These are phyloP conservation scores for Lasiommata megera DNA, from an alignment of 2,888 invertebrate species.

Conservation along the genomic window DNA sequence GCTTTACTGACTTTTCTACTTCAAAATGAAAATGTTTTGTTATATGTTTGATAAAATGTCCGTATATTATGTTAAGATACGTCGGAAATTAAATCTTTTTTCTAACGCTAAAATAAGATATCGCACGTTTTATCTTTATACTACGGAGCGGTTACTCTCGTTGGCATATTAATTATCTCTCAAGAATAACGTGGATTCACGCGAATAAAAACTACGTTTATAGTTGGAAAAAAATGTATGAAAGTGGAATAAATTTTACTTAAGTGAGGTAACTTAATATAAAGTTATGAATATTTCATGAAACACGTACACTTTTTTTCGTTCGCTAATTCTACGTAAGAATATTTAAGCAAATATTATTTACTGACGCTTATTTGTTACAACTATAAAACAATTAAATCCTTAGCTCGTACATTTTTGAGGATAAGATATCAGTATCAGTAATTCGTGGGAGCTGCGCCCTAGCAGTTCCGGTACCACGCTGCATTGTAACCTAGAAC, in stretches of 20 bases:
- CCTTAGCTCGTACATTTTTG: no score
- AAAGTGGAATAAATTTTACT: slow-evolving; percentile 5
- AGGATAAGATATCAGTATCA: no score
- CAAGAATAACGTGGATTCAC: slow-evolving; percentile 30
- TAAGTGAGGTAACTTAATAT: slow-evolving; percentile 5
- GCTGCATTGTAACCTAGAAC: no score
- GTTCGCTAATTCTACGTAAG: not conserved
- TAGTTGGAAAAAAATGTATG: slow-evolving; percentile 14
- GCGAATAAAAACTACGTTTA: slow-evolving; percentile 22
- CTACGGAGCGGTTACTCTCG: slow-evolving; percentile 27
- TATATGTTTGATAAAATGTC: no score
- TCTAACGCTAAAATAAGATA: slow-evolving; percentile 29
- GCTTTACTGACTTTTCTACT: no score
- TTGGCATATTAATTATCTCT: slow-evolving; percentile 36
- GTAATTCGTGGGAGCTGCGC: no score
- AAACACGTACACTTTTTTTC: not conserved
- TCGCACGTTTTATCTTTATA: slow-evolving; percentile 32
- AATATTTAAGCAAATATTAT: no score
- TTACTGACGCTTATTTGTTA: no score
- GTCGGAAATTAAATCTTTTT: slow-evolving; percentile 20
- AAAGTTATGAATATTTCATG: not conserved
- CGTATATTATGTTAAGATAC: not conserved
- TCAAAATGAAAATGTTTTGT: no score
- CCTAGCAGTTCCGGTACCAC: no score
- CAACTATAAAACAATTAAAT: no score